Conservation (phyloP, 2,113 vertebrate genomes). For the Brachyhypopomus gauderio region DNA sequence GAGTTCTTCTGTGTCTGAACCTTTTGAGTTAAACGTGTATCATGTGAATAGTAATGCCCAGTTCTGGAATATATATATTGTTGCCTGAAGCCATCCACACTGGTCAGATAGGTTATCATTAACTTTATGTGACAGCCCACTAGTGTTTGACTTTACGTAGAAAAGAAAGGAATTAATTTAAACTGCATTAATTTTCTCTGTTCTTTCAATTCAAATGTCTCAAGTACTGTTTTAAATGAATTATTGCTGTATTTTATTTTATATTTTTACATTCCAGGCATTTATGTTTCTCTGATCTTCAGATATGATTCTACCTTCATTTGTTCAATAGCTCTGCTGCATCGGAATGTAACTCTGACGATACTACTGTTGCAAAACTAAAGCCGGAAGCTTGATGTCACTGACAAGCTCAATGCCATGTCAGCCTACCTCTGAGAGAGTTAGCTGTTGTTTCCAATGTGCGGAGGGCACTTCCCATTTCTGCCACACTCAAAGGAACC, state of each 20-base stretch:
- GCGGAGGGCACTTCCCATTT: constrained; percentile 38
- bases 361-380: constrained; percentile 63
- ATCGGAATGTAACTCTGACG: constrained; percentile 39
- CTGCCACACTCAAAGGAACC: constrained; percentile 42
- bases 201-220: constrained; percentile 49
- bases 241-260: constrained; percentile 64
- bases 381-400: constrained; percentile 51
- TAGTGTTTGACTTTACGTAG: constrained; percentile 63
- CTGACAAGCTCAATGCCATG: constrained; percentile 56
- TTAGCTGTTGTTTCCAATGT: constrained; percentile 54
- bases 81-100: constrained; percentile 60
- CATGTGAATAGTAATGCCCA: constrained; percentile 11
- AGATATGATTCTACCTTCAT: constrained; percentile 56
- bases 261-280: constrained; percentile 52
- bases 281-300: constrained; percentile 43
- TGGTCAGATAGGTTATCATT: constrained; percentile 64
- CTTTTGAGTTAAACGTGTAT: neutral
- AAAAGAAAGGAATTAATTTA: constrained; percentile 47
- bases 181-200: constrained; percentile 58
- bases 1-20: constrained; percentile 37
- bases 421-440: constrained; percentile 69
- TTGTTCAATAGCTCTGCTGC: constrained; percentile 55
- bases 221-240: constrained; percentile 50
- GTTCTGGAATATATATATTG: constrained; percentile 30
- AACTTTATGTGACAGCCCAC: constrained; percentile 63